Conservation (phyloP, 2,113 vertebrate genomes). For the Euleptes europaea region DNA sequence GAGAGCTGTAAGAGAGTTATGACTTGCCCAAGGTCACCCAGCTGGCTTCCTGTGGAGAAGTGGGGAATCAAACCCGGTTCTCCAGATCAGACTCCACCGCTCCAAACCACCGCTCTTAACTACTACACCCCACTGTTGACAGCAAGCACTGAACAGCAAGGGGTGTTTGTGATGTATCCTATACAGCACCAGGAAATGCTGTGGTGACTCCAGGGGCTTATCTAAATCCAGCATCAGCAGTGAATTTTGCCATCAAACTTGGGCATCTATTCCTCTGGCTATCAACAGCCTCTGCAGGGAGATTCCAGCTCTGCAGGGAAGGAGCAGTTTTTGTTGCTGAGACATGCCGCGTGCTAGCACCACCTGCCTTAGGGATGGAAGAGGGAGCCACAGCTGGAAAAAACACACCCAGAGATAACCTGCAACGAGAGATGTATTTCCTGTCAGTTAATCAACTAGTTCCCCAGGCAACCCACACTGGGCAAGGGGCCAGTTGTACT, state of each 20-base stretch:
- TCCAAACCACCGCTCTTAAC: too few species aligned
- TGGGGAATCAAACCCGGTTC: too few species aligned
- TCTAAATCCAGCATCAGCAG: not conserved
- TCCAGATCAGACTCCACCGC: too few species aligned
- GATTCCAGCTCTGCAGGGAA: not conserved
- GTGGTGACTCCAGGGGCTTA: not conserved
- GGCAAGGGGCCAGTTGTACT: accelerated
- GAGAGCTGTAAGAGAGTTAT: too few species aligned
- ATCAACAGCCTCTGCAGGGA: not conserved
- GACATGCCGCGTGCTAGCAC: accelerated
- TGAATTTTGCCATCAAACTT: accelerated
- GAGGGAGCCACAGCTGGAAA: not conserved
- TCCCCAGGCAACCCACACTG: accelerated
- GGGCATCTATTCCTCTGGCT: not conserved
- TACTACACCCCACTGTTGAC: too few species aligned
- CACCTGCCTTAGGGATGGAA: not conserved
- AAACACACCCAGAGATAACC: accelerated
- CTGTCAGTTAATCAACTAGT: not conserved
- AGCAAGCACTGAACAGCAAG: too few species aligned
- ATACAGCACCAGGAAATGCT: not conserved
- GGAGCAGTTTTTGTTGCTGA: accelerated
- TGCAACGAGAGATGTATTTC: not conserved
- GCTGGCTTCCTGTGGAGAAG: too few species aligned
- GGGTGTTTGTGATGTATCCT: not conserved
- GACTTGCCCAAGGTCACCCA: too few species aligned